Evolutionary conservation across 2,113 vertebrate genomes (phyloP).

Genomic region (Myotis davidii): DNA sequence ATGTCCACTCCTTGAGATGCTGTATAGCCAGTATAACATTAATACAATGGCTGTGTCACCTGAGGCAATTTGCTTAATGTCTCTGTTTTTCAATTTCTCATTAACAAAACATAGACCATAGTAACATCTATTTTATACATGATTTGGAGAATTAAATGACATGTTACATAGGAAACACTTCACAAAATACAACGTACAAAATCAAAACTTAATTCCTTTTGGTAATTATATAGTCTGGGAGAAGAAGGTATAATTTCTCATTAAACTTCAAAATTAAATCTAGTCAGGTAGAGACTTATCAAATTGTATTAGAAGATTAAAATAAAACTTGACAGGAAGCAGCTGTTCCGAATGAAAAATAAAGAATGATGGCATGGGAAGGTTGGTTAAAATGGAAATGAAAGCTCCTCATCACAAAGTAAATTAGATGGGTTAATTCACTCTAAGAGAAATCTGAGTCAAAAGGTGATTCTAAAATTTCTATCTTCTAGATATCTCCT

Average conservation of each 20-base stretch:
- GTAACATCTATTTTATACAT: not conserved
- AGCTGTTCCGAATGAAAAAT: not conserved
- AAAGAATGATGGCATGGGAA: not conserved
- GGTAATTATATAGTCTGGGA: not conserved
- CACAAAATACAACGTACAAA: not conserved
- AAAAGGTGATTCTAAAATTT: not conserved
- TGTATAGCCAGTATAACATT: not conserved
- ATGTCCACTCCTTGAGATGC: not conserved
- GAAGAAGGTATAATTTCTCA: conserved; percentile 6
- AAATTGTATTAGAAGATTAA: conserved; percentile 6
- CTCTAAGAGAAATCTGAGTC: not conserved
- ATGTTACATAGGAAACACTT: not conserved
- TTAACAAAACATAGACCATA: not conserved
- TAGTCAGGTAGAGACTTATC: not conserved
- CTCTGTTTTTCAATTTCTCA: not conserved
- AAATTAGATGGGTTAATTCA: not conserved
- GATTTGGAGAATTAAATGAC: not conserved
- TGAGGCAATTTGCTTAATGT: not conserved
- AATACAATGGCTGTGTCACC: not conserved
- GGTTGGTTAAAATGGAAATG: not conserved
- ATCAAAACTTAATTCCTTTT: not conserved
- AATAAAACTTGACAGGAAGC: not conserved
- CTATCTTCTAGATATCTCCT: not conserved
- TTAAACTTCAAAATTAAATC: conserved; percentile 30
- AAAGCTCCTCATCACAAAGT: not conserved